Base-by-base conservation (phyloP, 2,797 vertebrate species). In the Acanthurus leucopareius region DNA sequence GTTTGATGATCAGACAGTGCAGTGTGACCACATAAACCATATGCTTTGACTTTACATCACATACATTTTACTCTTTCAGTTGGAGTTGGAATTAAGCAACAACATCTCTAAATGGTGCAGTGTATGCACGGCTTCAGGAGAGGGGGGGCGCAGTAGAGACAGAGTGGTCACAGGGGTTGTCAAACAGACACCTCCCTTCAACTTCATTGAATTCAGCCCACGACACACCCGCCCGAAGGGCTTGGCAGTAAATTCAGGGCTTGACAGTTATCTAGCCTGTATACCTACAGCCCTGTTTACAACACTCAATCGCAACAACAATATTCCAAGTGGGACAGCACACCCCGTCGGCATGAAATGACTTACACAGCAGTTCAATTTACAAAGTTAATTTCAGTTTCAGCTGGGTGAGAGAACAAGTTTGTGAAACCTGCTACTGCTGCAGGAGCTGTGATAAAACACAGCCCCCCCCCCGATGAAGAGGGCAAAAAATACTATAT, bases 361-460 rank as follows among this genome's bases (percentile, higher is more conserved):
- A 61, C 69, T 82, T 65, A 64, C 70, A 61, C 67, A 74, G 66
- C 68, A 71, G 70, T 54, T 70, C 32, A 66, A 86, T 53, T 49
- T 44, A 28, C 20, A 14, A 48, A 53, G 47, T 66, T 75, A 25
- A 79, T 78, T 70, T 69, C 19, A 52, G 57, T 15, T 73, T 11
- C 19, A 58, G 13, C 17, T 71, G 61, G 22, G 17, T 64, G 71
- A 22, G 20, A 60, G 28, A 45, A 65, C 32, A 25, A 63, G 42
- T 32, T 8, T 22, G n/a, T 64, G 67, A 47, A 47, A 61, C 40
- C 64, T 75, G 53, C 53, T 48, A 28, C 44, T 68, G 59, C 65
- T 64, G 63, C 10, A 56, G 56, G 54, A 75, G 19, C 16, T 25
- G 1, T 49, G 69, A 70, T 75, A 51, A 69, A 38, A 44, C n/a